phyloP scores from a whole-genome alignment of 2,113 vertebrate species.

The Archocentrus centrarchus region DNA sequence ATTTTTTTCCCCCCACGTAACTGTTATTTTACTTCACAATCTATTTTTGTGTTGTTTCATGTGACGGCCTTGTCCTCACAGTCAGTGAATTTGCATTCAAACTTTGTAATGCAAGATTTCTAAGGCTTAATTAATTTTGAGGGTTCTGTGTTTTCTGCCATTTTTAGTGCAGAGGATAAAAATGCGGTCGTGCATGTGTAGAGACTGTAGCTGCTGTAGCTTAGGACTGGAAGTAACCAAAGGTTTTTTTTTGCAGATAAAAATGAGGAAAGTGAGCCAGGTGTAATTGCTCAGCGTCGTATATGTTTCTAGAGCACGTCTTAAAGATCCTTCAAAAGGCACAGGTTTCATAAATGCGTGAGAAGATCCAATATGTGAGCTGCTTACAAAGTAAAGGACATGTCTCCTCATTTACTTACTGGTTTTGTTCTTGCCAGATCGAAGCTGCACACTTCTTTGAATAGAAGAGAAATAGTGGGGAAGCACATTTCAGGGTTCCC shows the following conservation, averaged over 20 bases:
- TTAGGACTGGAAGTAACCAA: background rate
- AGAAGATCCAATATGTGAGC: background rate
- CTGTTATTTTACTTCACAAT: background rate
- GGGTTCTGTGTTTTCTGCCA: background rate
- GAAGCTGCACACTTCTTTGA: slow-evolving; percentile 38
- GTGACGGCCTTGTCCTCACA: background rate
- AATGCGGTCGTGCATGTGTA: background rate
- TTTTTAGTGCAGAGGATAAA: slow-evolving; percentile 15
- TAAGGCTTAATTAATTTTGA: background rate
- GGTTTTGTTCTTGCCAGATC: background rate
- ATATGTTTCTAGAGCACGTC: background rate
- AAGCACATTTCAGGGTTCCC: slow-evolving; percentile 11
- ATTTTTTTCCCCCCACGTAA: background rate
- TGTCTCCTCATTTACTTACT: slow-evolving; percentile 10
- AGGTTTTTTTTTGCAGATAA: background rate
- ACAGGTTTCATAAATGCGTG: background rate
- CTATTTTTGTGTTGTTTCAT: background rate
- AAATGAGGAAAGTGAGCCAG: background rate
- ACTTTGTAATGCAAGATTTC: background rate
- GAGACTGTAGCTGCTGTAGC: background rate
- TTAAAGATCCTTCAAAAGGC: background rate
- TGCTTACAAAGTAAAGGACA: background rate
- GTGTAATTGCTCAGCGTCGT: background rate
- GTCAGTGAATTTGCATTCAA: slow-evolving; percentile 15
- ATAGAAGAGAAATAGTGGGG: slow-evolving; percentile 35